phyloP scores from a whole-genome alignment of 1,140 invertebrate genomes.

The Orchestia grillus region DNA sequence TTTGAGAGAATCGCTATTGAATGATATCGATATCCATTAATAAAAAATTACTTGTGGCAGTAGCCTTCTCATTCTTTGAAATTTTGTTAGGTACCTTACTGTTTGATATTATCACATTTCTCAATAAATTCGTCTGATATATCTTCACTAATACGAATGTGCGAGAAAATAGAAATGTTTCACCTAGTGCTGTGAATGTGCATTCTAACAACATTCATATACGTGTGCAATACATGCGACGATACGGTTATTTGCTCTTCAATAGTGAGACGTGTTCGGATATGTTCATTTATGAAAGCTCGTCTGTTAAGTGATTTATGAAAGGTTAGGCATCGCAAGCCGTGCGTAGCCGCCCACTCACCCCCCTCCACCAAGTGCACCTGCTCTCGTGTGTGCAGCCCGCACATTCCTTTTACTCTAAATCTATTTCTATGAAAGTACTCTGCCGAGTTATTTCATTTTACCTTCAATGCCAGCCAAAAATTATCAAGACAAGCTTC shows the following conservation, averaged over 20 bases:
- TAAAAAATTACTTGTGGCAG: not conserved
- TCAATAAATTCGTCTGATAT: not conserved
- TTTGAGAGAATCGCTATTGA: not conserved
- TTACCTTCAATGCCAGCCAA: not conserved
- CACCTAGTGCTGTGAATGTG: not conserved
- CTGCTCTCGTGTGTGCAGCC: constrained; percentile 5
- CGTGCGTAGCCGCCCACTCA: not conserved
- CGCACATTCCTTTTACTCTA: constrained; percentile 43
- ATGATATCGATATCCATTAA: not conserved
- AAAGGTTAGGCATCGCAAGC: not conserved
- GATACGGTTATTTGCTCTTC: not conserved
- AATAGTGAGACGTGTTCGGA: not conserved
- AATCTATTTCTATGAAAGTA: constrained; percentile 30
- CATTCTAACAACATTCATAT: not conserved
- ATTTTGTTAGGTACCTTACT: not conserved
- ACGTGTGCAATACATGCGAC: not conserved
- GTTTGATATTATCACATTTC: not conserved
- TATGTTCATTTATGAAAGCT: not conserved
- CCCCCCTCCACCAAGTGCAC: not conserved
- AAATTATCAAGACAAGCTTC: not conserved
- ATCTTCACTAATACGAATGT: not conserved
- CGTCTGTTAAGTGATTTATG: not conserved
- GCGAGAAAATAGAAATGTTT: not conserved
- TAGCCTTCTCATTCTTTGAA: not conserved
- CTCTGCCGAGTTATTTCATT: not conserved